phyloP scores from a whole-genome alignment of 2,888 invertebrate genomes.

The Calliphora vomitoria region DNA sequence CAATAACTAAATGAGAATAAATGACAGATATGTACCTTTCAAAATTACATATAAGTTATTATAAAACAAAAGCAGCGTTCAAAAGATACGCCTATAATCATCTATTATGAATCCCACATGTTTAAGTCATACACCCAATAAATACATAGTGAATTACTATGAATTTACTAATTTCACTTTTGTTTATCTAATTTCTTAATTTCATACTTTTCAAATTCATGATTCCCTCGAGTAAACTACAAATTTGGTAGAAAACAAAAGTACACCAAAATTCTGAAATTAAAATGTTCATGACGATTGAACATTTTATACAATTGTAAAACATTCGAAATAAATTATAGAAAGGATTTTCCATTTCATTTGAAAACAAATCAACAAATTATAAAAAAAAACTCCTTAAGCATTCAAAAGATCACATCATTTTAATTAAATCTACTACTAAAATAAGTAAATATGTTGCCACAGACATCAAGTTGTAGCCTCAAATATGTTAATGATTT shows the following conservation, averaged over 20 bases:
- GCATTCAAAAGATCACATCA: constrained; percentile 37
- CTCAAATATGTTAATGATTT: constrained; percentile 65
- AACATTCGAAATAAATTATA: constrained; percentile 4
- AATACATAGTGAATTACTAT: too few species aligned
- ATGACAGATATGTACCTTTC: too few species aligned
- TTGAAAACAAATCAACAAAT: constrained; percentile 9
- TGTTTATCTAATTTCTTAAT: background rate
- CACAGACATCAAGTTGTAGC: background rate
- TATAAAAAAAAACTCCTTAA: constrained; percentile 27
- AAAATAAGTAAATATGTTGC: constrained; percentile 19
- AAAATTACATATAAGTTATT: too few species aligned
- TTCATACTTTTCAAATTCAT: constrained; percentile 23
- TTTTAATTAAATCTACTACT: constrained; percentile 44
- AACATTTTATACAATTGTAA: constrained; percentile 17
- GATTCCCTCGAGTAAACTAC: background rate
- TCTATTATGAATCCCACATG: too few species aligned
- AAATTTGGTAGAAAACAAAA: background rate
- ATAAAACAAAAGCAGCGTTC: too few species aligned
- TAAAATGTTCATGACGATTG: constrained; percentile 7
- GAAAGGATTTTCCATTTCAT: constrained; percentile 45
- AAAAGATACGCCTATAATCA: too few species aligned
- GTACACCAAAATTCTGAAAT: background rate
- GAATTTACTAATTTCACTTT: background rate
- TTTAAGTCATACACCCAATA: too few species aligned
- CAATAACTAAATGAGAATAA: too few species aligned